These are phyloP conservation scores for Eilema caniola DNA, from an alignment of 2,888 invertebrate species.

Conservation along the genomic window DNA sequence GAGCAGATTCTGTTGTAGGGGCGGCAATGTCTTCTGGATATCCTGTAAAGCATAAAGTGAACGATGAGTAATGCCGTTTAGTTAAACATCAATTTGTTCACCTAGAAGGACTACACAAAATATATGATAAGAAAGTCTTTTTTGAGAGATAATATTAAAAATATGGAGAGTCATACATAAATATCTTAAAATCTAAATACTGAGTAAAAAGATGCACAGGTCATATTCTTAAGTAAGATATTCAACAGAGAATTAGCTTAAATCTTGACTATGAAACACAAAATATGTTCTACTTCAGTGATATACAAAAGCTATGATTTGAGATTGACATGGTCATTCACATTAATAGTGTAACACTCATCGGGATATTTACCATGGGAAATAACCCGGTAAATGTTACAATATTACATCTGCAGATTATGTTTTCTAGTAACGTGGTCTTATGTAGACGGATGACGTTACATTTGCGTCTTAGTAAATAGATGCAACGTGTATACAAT, in stretches of 20 bases:
- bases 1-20: constrained; percentile 54
- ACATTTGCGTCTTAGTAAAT: background rate
- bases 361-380: too few relatives aligned
- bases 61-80: constrained; percentile 39
- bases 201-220: constrained; percentile 61
- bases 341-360: too few relatives aligned
- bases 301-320: too few relatives aligned
- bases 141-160: too few relatives aligned
- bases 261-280: constrained; percentile 57
- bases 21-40: constrained; percentile 58
- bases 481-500: constrained; percentile 1
- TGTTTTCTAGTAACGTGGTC: constrained; percentile 19
- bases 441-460: constrained; percentile 14
- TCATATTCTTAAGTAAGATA: constrained; percentile 29
- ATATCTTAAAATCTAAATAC: background rate
- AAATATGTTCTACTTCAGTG: background rate
- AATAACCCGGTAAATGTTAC: too few relatives aligned
- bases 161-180: background rate
- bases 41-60: constrained; percentile 69
- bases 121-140: background rate
- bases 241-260: constrained; percentile 66
- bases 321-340: too few relatives aligned
- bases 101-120: background rate
- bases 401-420: background rate
- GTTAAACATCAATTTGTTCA: background rate